A percentile compares a stretch with the other conserved stretches of the same genome.
These are phyloP conservation scores for Strix aluco DNA, from an alignment of 2,113 vertebrate genomes.

Conservation along the genomic window DNA sequence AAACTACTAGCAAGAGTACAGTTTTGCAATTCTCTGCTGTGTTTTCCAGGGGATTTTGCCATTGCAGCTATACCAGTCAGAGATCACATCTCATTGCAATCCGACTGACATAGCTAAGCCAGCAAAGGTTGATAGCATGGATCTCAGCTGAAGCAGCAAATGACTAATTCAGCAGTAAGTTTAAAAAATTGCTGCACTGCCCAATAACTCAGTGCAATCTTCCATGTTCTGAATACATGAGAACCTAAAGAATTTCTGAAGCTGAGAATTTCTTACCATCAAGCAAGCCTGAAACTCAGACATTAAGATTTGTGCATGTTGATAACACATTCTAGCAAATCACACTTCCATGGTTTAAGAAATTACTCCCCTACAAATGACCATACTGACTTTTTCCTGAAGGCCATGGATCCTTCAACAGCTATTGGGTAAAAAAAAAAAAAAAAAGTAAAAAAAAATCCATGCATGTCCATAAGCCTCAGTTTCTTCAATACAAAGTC, in stretches of 20 bases:
- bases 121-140: not conserved
- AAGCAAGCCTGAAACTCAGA: not conserved
- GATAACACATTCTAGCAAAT: not conserved
- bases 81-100: not conserved
- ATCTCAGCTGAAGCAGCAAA: slow-evolving; percentile 26
- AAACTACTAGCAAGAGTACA: not conserved
- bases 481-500: not conserved
- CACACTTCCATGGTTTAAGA: not conserved
- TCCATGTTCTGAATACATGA: not conserved
- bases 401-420: not conserved
- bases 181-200: not conserved
- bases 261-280: not conserved
- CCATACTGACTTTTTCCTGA: not conserved
- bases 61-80: not conserved
- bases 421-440: not conserved
- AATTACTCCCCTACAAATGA: not conserved
- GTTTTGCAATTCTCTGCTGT: not conserved
- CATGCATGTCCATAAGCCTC: not conserved
- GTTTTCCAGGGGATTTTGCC: not conserved
- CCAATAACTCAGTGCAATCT: not conserved
- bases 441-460: not conserved
- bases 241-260: not conserved
- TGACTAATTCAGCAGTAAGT: not conserved
- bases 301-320: not conserved
- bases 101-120: not conserved